Conservation (phyloP, 2,888 invertebrate species). For the Junonia oenone region DNA sequence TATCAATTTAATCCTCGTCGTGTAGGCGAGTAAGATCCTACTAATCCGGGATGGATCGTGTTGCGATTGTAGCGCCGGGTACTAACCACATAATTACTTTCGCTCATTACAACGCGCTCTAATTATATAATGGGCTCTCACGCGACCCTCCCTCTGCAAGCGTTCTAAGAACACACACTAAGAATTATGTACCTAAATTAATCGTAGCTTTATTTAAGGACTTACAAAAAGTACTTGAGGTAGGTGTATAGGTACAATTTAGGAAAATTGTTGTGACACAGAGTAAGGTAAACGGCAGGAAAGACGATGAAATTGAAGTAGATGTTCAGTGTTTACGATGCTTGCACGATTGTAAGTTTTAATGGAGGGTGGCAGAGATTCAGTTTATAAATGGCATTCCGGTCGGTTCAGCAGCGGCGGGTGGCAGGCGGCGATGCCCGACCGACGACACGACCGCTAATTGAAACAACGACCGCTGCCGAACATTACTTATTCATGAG, state of each 20-base stretch:
- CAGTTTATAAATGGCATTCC: slow-evolving; percentile 35
- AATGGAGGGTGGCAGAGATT: slow-evolving; percentile 28
- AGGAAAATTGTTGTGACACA: not conserved
- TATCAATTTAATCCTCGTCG: slow-evolving; percentile 71
- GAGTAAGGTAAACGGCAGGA: not conserved
- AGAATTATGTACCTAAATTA: not conserved
- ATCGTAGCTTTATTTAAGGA: not conserved
- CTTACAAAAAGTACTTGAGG: not conserved
- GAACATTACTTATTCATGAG: slow-evolving; percentile 78
- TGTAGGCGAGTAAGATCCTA: slow-evolving; percentile 56
- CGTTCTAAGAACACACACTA: not conserved
- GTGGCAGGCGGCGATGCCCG: slow-evolving; percentile 50
- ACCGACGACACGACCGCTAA: slow-evolving; percentile 74
- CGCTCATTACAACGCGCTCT: slow-evolving; percentile 32
- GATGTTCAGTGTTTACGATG: slow-evolving; percentile 2
- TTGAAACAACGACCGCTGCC: slow-evolving; percentile 76
- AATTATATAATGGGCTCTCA: slow-evolving; percentile 23
- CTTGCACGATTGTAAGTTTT: slow-evolving; percentile 13
- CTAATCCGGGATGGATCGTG: slow-evolving; percentile 63
- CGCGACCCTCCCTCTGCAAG: not conserved
- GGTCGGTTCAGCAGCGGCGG: slow-evolving; percentile 34
- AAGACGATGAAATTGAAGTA: not conserved
- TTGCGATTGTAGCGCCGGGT: slow-evolving; percentile 56
- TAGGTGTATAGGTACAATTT: not conserved
- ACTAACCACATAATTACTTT: slow-evolving; percentile 70